phyloP scores from a whole-genome alignment of 2,888 invertebrate genomes.

The Andrena praecox region DNA sequence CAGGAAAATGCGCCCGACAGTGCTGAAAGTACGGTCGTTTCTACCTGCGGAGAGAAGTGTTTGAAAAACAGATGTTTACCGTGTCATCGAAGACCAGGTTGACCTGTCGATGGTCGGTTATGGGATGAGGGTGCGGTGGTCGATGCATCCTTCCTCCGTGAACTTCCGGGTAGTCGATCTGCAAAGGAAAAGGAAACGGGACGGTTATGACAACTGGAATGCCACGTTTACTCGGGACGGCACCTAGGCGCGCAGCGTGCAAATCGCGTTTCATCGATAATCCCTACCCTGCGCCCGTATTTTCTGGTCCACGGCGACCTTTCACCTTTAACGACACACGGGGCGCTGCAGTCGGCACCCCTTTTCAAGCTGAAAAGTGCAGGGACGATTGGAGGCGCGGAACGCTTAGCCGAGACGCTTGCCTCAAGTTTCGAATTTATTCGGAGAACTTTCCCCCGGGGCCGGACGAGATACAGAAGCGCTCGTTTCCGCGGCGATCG shows the following conservation, averaged over 20 bases:
- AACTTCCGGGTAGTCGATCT: constrained; percentile 91
- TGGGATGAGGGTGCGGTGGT: constrained; percentile 83
- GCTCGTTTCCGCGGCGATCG: not conserved
- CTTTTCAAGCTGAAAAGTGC: constrained; percentile 26
- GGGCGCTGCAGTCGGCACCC: constrained; percentile 6
- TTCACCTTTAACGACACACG: constrained; percentile 38
- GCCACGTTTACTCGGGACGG: not conserved
- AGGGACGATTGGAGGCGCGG: constrained; percentile 12
- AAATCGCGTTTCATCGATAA: constrained; percentile 32
- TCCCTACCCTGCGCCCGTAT: constrained; percentile 9
- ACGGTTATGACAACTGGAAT: constrained; percentile 20
- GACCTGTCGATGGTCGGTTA: constrained; percentile 85
- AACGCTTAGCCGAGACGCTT: not conserved
- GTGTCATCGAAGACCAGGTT: constrained; percentile 86
- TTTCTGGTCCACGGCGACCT: constrained; percentile 27
- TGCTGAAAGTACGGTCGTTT: not conserved
- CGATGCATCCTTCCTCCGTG: constrained; percentile 85
- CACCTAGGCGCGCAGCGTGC: not conserved
- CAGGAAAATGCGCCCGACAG: not conserved
- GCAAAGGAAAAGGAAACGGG: constrained; percentile 73
- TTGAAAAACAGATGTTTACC: constrained; percentile 76
- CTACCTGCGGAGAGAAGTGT: not conserved
- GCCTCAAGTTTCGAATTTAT: constrained; percentile 11
- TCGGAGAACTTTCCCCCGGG: not conserved
- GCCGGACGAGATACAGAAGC: not conserved